These are phyloP conservation scores for Sceloporus tristichus DNA, from an alignment of 2,113 vertebrate species.

Conservation along the genomic window DNA sequence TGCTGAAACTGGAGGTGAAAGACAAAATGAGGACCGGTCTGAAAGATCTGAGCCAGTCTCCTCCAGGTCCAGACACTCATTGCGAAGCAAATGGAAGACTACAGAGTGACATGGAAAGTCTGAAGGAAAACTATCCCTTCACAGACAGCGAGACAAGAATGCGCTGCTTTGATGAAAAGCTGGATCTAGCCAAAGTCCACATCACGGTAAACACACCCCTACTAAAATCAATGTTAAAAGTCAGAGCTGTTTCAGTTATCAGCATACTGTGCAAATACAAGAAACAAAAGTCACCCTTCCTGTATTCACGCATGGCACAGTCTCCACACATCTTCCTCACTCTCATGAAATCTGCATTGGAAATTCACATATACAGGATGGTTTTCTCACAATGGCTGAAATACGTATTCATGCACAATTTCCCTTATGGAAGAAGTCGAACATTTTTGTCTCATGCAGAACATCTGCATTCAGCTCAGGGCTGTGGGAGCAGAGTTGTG, in stretches of 20 bases:
- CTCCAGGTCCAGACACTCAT: conserved; percentile 59
- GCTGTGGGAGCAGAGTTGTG: too few species aligned
- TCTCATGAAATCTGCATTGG: not conserved
- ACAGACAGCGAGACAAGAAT: conserved; percentile 46
- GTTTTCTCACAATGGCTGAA: not conserved
- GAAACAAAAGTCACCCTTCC: not conserved
- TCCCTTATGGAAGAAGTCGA: too few species aligned
- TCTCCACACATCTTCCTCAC: not conserved
- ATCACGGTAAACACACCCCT: conserved; percentile 68
- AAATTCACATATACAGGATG: not conserved
- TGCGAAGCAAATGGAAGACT: conserved; percentile 55
- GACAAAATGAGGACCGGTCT: conserved; percentile 76
- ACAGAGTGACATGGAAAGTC: conserved; percentile 45
- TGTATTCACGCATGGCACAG: not conserved
- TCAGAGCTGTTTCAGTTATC: not conserved
- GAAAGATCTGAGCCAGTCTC: conserved; percentile 63
- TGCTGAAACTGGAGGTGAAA: conserved; percentile 79
- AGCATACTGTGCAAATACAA: too few species aligned
- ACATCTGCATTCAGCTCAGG: too few species aligned
- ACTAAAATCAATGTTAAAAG: not conserved
- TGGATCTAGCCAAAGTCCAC: conserved; percentile 67
- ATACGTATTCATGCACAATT: too few species aligned
- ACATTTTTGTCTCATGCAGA: too few species aligned
- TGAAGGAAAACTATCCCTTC: conserved; percentile 73
- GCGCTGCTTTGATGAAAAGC: conserved; percentile 62